Percentiles rank a stretch among this genome's conserved stretches.
Conservation (phyloP, 2,888 invertebrate species). For the Drosophila pegasa region DNA sequence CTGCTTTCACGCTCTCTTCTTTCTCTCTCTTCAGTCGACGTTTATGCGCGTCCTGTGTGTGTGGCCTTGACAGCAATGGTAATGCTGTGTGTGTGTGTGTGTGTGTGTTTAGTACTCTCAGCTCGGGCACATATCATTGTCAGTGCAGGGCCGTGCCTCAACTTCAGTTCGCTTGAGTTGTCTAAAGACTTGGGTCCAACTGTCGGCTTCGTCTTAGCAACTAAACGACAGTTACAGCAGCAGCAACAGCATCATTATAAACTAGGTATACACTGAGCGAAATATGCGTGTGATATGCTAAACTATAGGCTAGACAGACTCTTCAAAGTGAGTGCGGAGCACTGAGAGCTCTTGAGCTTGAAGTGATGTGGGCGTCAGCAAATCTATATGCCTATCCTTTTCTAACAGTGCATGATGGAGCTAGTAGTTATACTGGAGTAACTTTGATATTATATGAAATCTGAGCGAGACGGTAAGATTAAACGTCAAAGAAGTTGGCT, state of each 20-base stretch:
- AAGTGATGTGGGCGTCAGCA: too few species aligned
- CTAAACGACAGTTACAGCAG: slow-evolving; percentile 66
- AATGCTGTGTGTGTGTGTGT: slow-evolving; percentile 17
- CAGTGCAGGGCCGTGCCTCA: slow-evolving; percentile 68
- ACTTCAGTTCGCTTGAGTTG: slow-evolving; percentile 77
- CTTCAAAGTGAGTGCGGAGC: background rate
- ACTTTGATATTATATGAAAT: too few species aligned
- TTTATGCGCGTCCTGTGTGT: background rate
- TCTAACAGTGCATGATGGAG: too few species aligned
- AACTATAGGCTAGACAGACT: background rate
- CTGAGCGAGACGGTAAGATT: too few species aligned
- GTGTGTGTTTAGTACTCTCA: slow-evolving; percentile 32
- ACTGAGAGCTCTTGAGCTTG: background rate
- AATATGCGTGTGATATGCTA: slow-evolving; percentile 9
- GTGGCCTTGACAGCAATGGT: slow-evolving; percentile 15
- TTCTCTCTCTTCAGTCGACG: slow-evolving; percentile 23
- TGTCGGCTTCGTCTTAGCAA: slow-evolving; percentile 75
- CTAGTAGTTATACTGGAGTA: too few species aligned
- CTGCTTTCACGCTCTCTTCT: background rate
- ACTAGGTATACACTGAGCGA: slow-evolving; percentile 57
- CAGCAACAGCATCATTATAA: slow-evolving; percentile 70
- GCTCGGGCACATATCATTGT: slow-evolving; percentile 71
- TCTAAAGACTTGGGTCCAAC: slow-evolving; percentile 77
- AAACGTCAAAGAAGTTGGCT: too few species aligned
- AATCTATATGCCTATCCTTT: too few species aligned